Evolutionary conservation across 1,140 invertebrate species (phyloP).

Genomic region (Nephila pilipes): DNA sequence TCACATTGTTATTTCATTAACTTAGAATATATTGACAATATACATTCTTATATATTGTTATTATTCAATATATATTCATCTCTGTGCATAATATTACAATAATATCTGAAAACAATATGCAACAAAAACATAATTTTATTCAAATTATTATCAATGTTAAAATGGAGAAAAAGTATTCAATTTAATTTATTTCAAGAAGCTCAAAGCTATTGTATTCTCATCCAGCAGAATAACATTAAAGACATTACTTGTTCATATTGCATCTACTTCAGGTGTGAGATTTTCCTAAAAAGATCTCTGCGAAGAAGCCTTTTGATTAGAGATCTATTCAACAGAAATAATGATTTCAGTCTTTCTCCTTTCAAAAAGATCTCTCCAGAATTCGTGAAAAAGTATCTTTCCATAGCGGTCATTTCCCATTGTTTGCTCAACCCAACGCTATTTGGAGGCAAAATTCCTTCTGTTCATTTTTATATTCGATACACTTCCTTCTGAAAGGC

Average conservation of each 20-base stretch:
- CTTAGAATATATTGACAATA: too few species aligned
- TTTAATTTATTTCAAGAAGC: not conserved
- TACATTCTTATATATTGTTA: too few species aligned
- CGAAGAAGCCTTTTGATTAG: not conserved
- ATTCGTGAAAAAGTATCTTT: not conserved
- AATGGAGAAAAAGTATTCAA: too few species aligned
- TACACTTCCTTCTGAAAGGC: not conserved
- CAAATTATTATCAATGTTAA: too few species aligned
- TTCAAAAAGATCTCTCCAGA: slow-evolving; percentile 18
- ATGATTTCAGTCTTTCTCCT: not conserved
- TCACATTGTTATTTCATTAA: too few species aligned
- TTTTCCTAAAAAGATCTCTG: not conserved
- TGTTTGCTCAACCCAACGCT: slow-evolving; percentile 20
- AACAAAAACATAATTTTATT: too few species aligned
- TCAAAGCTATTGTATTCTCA: not conserved
- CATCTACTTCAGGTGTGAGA: not conserved
- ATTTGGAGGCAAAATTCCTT: slow-evolving; percentile 1
- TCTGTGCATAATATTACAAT: too few species aligned
- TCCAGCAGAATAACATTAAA: not conserved
- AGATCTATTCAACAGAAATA: slow-evolving; percentile 18
- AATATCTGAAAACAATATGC: too few species aligned
- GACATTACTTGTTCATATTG: not conserved
- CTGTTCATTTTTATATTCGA: slow-evolving; percentile 1
- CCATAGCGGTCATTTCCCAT: not conserved
- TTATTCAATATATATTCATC: too few species aligned